phyloP scores from a whole-genome alignment of 2,888 invertebrate genomes.

The Pelosia muscerda region DNA sequence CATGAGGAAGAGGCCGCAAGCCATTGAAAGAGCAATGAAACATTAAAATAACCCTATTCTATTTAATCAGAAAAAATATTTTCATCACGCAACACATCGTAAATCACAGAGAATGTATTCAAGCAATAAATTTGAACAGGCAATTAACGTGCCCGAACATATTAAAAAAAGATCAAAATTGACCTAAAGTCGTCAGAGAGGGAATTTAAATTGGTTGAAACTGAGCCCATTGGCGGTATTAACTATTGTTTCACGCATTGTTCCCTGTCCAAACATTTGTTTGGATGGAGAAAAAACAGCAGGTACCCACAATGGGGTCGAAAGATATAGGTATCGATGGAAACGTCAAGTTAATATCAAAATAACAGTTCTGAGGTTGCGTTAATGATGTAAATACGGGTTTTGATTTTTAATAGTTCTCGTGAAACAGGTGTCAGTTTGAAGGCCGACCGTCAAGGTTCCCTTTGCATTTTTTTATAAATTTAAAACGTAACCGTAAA shows the following conservation, averaged over 20 bases:
- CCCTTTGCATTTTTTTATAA: conserved; percentile 7
- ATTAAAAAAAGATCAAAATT: conserved; percentile 60
- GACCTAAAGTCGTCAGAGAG: conserved; percentile 62
- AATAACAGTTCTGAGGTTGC: conserved; percentile 42
- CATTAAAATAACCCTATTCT: conserved; percentile 44
- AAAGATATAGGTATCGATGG: conserved; percentile 54
- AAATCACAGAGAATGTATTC: conserved; percentile 50
- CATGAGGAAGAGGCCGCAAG: conserved; percentile 25
- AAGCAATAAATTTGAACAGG: conserved; percentile 70
- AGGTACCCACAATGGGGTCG: conserved; percentile 65
- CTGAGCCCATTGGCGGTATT: conserved; percentile 66
- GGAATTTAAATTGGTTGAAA: conserved; percentile 78
- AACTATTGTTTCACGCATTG: conserved; percentile 82
- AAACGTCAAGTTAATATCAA: conserved; percentile 47
- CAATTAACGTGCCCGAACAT: conserved; percentile 62
- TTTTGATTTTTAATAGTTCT: conserved; percentile 21
- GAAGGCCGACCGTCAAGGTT: conserved; percentile 16
- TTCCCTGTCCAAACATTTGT: conserved; percentile 76
- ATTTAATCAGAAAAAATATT: conserved; percentile 45
- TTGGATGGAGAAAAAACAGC: conserved; percentile 81
- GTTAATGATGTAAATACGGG: conserved; percentile 47
- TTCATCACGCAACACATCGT: conserved; percentile 50
- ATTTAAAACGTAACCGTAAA: not conserved
- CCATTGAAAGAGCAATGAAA: conserved; percentile 22
- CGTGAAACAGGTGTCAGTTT: conserved; percentile 38